Evolutionary conservation across 2,888 invertebrate species (phyloP), one percentile per base, ranked within the genome.

Genomic region (Caradrina clavipalpis): DNA sequence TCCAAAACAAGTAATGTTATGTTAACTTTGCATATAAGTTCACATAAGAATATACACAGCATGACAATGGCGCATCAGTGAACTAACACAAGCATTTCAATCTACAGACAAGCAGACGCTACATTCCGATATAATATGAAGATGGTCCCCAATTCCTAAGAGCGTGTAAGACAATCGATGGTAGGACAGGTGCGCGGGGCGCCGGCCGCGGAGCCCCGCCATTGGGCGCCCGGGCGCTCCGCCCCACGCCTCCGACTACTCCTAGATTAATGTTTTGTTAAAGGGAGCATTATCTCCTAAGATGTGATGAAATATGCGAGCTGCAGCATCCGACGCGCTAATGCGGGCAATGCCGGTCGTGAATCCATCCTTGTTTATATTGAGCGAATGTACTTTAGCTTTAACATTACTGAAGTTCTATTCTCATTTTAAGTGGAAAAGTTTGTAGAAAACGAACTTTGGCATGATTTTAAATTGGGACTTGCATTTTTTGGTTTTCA

Each of bases 171-270:
- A 86, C 86, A 86, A 86, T 86, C 80, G 86, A 81, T 83, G 80
- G 66, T 50, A 68, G 82, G 70, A 76, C 71, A 76, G 80, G 67
- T 47, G 76, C 76, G 81, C 77, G 80, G 80, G 78, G 80, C 62
- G 77, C 74, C 56, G 67, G 61, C 19, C 50, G 10, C 39, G 51
- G 54, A 65, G 73, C 60, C 59, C 73, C 77, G 84, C 84, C 64
- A 90, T 90, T 91, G 91, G 92, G 73, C 53, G 72, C 58, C 50
- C 61, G 80, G 88, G 89, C 85, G 86, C 90, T 82, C 87, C 86
- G 62, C 80, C 81, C 77, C 86, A 78, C 91, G 90, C 91, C 90
- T 87, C 78, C 78, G 58, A 85, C 81, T 70, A 80, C 83, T 86
- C 83, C 83, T 88, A 90, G 88, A 88, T 88, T 86, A 87, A 87